Evolutionary conservation across 1,140 invertebrate species (phyloP).

Genomic region (Neodiprion fabricii): DNA sequence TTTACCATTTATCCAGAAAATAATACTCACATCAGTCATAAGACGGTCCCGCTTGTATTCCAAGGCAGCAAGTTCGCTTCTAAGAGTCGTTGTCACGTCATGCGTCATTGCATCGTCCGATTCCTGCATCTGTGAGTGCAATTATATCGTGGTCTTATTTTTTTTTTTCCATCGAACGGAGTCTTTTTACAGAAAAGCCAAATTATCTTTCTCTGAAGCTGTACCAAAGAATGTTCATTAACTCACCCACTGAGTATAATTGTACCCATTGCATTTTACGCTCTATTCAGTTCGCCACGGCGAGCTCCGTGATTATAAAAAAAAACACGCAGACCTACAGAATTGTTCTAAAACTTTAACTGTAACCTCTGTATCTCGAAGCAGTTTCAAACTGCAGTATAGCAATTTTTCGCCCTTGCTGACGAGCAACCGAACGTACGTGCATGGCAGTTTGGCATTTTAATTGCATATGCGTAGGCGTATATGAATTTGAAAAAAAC

Average conservation of each 20-base stretch:
- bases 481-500: no score
- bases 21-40: slow-evolving; percentile 68
- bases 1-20: background rate
- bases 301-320: background rate
- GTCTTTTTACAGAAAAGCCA: no score
- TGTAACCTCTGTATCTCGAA: background rate
- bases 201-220: no score
- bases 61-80: slow-evolving; percentile 79
- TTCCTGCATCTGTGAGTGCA: slow-evolving; percentile 60
- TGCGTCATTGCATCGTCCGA: slow-evolving; percentile 59
- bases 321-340: background rate
- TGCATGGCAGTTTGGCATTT: background rate
- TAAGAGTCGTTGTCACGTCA: slow-evolving; percentile 75
- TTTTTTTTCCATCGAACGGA: no score
- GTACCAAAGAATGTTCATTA: background rate
- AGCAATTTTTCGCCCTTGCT: background rate
- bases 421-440: background rate
- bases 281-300: background rate
- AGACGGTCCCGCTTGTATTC: slow-evolving; percentile 83
- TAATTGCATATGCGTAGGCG: background rate
- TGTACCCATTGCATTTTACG: slow-evolving; percentile 2
- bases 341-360: background rate
- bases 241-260: background rate
- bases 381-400: background rate
- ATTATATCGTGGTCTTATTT: background rate